Conservation (phyloP, 2,888 invertebrate genomes). For the Diadromus collaris region DNA sequence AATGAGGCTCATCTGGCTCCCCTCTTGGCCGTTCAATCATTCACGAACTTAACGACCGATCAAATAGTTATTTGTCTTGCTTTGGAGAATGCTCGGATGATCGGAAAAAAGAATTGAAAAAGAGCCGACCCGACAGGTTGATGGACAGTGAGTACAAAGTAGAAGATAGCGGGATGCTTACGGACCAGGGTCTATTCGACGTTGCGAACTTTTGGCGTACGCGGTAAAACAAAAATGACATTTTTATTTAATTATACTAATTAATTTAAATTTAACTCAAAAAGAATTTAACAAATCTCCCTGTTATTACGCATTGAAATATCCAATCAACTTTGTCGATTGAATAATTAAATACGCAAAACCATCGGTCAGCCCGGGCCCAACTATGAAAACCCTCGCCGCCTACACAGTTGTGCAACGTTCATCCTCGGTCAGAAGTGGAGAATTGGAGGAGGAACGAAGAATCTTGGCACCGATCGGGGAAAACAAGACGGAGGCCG, state of each 20-base stretch:
- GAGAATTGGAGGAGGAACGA: not conserved
- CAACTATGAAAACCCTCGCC: not conserved
- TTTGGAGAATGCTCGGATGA: not conserved
- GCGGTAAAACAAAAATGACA: too few relatives aligned
- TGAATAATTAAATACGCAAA: slow-evolving; percentile 27
- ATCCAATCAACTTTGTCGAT: slow-evolving; percentile 39
- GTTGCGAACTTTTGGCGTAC: too few relatives aligned
- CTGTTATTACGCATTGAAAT: not conserved
- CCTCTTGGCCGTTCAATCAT: not conserved
- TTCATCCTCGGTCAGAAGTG: not conserved
- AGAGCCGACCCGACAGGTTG: too few relatives aligned
- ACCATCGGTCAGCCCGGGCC: not conserved
- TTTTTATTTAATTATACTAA: too few relatives aligned
- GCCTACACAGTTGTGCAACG: too few relatives aligned
- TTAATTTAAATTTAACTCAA: too few relatives aligned
- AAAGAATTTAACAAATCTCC: not conserved
- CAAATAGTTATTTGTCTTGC: not conserved
- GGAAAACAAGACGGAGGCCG: not conserved
- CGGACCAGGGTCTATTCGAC: too few relatives aligned
- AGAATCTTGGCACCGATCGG: not conserved
- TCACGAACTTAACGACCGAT: not conserved
- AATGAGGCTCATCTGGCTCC: not conserved
- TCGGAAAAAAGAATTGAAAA: not conserved
- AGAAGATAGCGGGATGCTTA: too few relatives aligned
- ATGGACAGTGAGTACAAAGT: too few relatives aligned